phyloP scores from a whole-genome alignment of 2,113 vertebrate genomes.

The Thermophis baileyi region DNA sequence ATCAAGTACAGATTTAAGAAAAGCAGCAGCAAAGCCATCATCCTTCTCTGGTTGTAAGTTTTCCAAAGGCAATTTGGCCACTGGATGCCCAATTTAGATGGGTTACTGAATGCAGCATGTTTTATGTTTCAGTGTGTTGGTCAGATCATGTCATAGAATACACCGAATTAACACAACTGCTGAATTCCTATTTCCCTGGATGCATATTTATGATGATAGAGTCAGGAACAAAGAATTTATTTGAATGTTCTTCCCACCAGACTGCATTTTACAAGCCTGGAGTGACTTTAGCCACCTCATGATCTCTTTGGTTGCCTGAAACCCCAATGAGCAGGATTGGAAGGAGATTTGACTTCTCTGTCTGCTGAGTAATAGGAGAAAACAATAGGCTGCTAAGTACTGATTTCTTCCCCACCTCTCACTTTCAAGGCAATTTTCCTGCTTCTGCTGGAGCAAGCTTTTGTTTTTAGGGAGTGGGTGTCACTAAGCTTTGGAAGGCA shows the following conservation, averaged over 20 bases:
- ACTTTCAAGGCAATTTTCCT: neutral
- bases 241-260: conserved; percentile 18
- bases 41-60: neutral
- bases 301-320: conserved; percentile 4
- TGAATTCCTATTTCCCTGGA: neutral
- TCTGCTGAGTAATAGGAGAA: neutral
- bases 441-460: neutral
- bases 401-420: neutral
- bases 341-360: neutral
- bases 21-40: too few relatives aligned
- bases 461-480: neutral
- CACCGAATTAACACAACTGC: neutral
- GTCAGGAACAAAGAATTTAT: conserved; percentile 14
- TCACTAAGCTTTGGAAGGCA: neutral
- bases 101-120: neutral
- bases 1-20: neutral
- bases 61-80: neutral
- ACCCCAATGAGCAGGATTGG: neutral
- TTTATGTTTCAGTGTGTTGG: neutral
- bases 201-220: neutral
- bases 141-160: neutral
- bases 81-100: neutral
- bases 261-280: conserved; percentile 7
- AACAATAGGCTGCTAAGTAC: neutral
- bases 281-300: conserved; percentile 11